Conservation (phyloP, 2,888 invertebrate species). For the Drosophila pegasa region DNA sequence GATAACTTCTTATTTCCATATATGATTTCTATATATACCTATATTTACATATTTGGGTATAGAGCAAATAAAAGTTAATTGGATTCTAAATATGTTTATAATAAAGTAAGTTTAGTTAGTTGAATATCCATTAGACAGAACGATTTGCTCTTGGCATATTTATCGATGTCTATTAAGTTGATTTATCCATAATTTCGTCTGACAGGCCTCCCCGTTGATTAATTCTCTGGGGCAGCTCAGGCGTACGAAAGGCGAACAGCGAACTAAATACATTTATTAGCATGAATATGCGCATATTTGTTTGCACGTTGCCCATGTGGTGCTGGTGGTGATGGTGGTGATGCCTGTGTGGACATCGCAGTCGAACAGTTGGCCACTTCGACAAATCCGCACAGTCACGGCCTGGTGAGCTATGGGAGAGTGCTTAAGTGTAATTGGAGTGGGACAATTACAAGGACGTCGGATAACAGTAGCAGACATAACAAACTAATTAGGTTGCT, state of each 20-base stretch:
- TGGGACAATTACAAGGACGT: slow-evolving; percentile 17
- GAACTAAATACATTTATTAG: slow-evolving; percentile 44
- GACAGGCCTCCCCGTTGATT: slow-evolving; percentile 21
- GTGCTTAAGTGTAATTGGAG: slow-evolving; percentile 22
- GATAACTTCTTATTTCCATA: background rate
- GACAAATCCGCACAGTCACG: slow-evolving; percentile 34
- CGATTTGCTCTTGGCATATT: slow-evolving; percentile 37
- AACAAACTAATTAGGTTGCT: slow-evolving; percentile 70
- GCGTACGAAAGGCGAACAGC: background rate
- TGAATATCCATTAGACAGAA: slow-evolving; percentile 48
- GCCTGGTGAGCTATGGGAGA: slow-evolving; percentile 17
- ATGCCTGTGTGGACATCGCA: slow-evolving; percentile 5
- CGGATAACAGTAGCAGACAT: slow-evolving; percentile 34
- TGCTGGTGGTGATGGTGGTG: background rate
- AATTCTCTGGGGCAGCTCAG: background rate
- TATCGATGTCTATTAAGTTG: slow-evolving; percentile 36
- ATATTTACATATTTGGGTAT: background rate
- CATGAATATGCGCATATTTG: slow-evolving; percentile 61
- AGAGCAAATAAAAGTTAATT: background rate
- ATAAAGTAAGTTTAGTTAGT: slow-evolving; percentile 16
- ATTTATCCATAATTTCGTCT: slow-evolving; percentile 27
- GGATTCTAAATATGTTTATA: background rate
- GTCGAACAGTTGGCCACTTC: slow-evolving; percentile 24
- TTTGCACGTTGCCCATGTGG: slow-evolving; percentile 7
- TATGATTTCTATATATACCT: background rate